These are phyloP conservation scores for Achlya flavicornis DNA, from an alignment of 2,888 invertebrate species.

Conservation along the genomic window DNA sequence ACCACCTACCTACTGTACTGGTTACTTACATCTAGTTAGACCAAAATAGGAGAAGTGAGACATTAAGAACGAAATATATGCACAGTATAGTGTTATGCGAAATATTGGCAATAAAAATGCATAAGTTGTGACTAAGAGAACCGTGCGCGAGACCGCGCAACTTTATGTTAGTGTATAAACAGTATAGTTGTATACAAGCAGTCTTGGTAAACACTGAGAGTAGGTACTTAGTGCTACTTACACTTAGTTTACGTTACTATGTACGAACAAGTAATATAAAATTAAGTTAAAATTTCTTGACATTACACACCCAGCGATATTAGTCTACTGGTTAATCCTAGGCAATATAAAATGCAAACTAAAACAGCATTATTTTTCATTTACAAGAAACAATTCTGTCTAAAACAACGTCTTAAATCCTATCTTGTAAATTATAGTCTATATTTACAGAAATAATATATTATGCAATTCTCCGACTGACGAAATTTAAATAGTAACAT, in stretches of 20 bases:
- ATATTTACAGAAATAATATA: constrained; percentile 83
- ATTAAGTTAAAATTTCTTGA: constrained; percentile 71
- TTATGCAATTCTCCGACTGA: constrained; percentile 79
- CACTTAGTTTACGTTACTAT: constrained; percentile 54
- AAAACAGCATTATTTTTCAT: constrained; percentile 81
- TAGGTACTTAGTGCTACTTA: constrained; percentile 81
- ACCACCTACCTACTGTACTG: constrained; percentile 32
- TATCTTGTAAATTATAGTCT: constrained; percentile 62
- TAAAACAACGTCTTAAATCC: constrained; percentile 73
- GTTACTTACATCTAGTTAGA: constrained; percentile 64
- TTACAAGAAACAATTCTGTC: constrained; percentile 80
- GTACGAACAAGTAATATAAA: constrained; percentile 77
- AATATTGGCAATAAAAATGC: constrained; percentile 81
- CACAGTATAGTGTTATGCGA: constrained; percentile 66
- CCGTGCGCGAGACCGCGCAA: constrained; percentile 61
- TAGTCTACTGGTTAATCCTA: constrained; percentile 70
- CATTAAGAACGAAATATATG: constrained; percentile 60
- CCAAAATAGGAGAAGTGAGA: constrained; percentile 61
- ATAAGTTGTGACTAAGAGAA: constrained; percentile 80
- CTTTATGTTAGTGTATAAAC: constrained; percentile 73
- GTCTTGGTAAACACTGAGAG: constrained; percentile 83
- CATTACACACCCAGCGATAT: constrained; percentile 70
- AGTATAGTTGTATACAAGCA: constrained; percentile 81
- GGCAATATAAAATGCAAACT: constrained; percentile 82
- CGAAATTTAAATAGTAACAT: constrained; percentile 80